Percentiles rank a stretch among this genome's conserved stretches.
These are phyloP conservation scores for Gymnoscelis rufifasciata DNA, from an alignment of 2,888 invertebrate genomes.

Conservation along the genomic window DNA sequence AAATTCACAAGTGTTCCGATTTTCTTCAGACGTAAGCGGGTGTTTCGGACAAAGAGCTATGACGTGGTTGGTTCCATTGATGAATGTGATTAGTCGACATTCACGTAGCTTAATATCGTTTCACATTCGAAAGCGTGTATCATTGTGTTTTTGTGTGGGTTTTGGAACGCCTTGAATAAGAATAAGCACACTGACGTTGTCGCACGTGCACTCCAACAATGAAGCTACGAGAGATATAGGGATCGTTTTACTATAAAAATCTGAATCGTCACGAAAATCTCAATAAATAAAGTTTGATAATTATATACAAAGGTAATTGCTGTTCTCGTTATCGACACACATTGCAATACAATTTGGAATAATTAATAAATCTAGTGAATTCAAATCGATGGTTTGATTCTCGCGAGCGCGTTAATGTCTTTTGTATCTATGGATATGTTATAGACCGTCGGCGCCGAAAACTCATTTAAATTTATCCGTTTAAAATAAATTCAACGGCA, in stretches of 20 bases:
- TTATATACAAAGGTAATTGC: no score
- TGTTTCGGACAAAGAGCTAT: conserved; percentile 31
- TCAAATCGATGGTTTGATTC: background rate
- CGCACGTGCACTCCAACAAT: background rate
- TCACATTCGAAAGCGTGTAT: conserved; percentile 17
- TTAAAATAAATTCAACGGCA: no score
- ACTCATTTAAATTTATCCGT: no score
- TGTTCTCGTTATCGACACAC: no score
- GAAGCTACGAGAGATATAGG: background rate
- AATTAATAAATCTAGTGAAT: no score
- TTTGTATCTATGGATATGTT: no score
- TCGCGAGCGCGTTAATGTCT: conserved; percentile 6
- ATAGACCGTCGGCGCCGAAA: no score
- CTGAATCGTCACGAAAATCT: no score
- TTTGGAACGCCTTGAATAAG: conserved; percentile 18
- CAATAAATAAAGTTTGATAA: no score
- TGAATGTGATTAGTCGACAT: conserved; percentile 40
- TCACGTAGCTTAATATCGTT: conserved; percentile 19
- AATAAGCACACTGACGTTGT: conserved; percentile 11
- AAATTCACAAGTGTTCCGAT: background rate
- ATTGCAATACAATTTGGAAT: no score
- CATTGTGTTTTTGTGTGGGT: conserved; percentile 18
- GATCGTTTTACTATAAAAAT: no score
- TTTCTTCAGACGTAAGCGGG: background rate
- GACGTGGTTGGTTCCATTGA: conserved; percentile 36